phyloP scores from a whole-genome alignment of 2,888 invertebrate genomes.

The Chrysolina americana region DNA sequence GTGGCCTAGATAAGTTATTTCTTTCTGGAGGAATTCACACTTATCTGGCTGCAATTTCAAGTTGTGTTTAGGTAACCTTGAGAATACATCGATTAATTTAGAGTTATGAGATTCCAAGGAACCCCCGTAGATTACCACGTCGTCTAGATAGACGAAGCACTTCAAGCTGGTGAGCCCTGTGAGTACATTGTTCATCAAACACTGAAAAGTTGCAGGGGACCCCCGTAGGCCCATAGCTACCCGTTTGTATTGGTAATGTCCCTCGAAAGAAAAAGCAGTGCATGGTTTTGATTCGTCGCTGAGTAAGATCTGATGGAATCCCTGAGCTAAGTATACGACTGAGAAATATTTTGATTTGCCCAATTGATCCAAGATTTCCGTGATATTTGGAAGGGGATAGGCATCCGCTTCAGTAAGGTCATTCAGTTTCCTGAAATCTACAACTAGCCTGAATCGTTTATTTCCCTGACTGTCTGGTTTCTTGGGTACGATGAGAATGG shows the following conservation, averaged over 20 bases:
- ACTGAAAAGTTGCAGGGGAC: conserved; percentile 48
- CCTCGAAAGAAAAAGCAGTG: conserved; percentile 47
- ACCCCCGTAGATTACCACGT: conserved; percentile 44
- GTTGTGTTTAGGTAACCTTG: conserved; percentile 50
- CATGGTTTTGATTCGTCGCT: conserved; percentile 33
- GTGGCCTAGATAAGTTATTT: conserved; percentile 56
- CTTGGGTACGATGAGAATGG: conserved; percentile 55
- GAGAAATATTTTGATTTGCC: conserved; percentile 51
- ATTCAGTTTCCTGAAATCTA: conserved; percentile 53
- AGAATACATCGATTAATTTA: conserved; percentile 59
- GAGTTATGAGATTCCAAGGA: conserved; percentile 57
- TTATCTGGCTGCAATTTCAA: conserved; percentile 62
- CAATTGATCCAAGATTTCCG: conserved; percentile 50
- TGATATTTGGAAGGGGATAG: conserved; percentile 51
- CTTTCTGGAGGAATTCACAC: conserved; percentile 43
- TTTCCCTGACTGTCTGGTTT: conserved; percentile 50
- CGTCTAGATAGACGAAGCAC: conserved; percentile 50
- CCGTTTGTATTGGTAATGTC: conserved; percentile 43
- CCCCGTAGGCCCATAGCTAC: conserved; percentile 24
- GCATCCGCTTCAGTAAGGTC: conserved; percentile 49
- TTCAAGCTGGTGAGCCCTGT: conserved; percentile 40
- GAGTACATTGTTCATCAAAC: conserved; percentile 49
- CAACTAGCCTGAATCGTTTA: conserved; percentile 48
- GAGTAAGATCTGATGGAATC: conserved; percentile 49
- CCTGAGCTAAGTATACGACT: conserved; percentile 47